Conservation (phyloP, 1,140 invertebrate genomes). For the Lethocerus indicus region DNA sequence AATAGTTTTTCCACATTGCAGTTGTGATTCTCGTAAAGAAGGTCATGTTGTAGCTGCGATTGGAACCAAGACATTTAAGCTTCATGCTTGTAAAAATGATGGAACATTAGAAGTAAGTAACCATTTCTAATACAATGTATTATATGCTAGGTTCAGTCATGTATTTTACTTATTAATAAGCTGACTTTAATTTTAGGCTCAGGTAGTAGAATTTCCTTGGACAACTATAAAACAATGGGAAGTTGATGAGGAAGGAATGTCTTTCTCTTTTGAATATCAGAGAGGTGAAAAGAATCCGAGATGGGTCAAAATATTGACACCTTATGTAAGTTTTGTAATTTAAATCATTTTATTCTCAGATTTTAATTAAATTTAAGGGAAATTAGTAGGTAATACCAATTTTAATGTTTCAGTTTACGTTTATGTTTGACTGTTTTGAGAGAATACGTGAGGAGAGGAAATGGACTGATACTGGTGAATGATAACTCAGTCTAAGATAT, state of each 20-base stretch:
- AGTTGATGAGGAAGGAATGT: constrained; percentile 77
- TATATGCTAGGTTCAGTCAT: background rate
- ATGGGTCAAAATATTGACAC: constrained; percentile 78
- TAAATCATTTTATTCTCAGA: constrained; percentile 1
- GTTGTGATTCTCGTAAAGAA: constrained; percentile 84
- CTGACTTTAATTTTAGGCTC: constrained; percentile 31
- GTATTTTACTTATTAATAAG: too few relatives aligned
- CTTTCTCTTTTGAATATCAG: constrained; percentile 75
- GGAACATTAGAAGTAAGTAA: constrained; percentile 55
- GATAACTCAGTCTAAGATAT: constrained; percentile 1
- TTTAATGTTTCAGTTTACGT: constrained; percentile 59
- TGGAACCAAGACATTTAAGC: constrained; percentile 53
- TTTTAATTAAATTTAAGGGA: constrained; percentile 2
- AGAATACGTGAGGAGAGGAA: constrained; percentile 79
- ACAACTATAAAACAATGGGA: constrained; percentile 66
- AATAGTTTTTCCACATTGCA: constrained; percentile 85
- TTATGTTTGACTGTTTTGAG: constrained; percentile 87
- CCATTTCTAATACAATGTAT: background rate
- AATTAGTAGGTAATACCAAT: constrained; percentile 3
- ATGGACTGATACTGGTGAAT: constrained; percentile 56
- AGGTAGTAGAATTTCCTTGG: constrained; percentile 75
- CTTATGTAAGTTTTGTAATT: constrained; percentile 62
- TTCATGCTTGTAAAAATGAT: constrained; percentile 78
- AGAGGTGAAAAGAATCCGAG: constrained; percentile 62
- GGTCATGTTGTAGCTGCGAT: constrained; percentile 75